Percentiles rank a stretch among this genome's conserved stretches.
phyloP scores from a whole-genome alignment of 1,140 invertebrate genomes.

The Liolophura sinensis region DNA sequence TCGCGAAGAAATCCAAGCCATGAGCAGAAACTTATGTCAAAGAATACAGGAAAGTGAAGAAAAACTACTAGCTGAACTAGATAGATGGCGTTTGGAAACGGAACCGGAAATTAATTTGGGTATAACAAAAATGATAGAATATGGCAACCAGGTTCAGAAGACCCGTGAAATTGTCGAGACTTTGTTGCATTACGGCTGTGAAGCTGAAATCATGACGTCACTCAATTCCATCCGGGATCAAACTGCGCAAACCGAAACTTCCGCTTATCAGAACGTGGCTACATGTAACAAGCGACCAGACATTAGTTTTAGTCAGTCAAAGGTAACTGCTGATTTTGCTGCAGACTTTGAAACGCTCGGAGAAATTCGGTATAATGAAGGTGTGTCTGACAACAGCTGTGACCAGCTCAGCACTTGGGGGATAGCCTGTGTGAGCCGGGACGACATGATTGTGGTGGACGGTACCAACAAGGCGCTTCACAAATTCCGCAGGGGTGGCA shows the following conservation, averaged over 20 bases:
- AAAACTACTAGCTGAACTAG: constrained; percentile 28
- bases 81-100: constrained; percentile 10
- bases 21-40: constrained; percentile 19
- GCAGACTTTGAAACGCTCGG: constrained; percentile 36
- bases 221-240: constrained; percentile 35
- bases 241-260: constrained; percentile 19
- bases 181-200: constrained; percentile 41
- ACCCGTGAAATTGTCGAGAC: constrained; percentile 35
- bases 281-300: neutral
- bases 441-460: constrained; percentile 48
- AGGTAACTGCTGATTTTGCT: constrained; percentile 35
- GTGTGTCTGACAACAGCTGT: constrained; percentile 28
- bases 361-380: constrained; percentile 33
- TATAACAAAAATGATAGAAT: constrained; percentile 25
- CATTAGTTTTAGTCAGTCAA: constrained; percentile 12
- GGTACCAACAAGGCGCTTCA: constrained; percentile 43
- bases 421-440: constrained; percentile 38
- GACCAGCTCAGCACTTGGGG: constrained; percentile 36
- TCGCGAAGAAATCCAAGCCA: constrained; percentile 6
- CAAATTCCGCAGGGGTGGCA: constrained; percentile 44
- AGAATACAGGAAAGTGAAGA: constrained; percentile 33
- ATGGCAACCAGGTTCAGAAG: constrained; percentile 26
- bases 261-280: neutral
- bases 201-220: constrained; percentile 40
- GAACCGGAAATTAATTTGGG: constrained; percentile 15